A percentile compares a stretch with the other conserved stretches of the same genome.
These are phyloP conservation scores for Atlantisia rogersi DNA, from an alignment of 2,113 vertebrate genomes.

Conservation along the genomic window DNA sequence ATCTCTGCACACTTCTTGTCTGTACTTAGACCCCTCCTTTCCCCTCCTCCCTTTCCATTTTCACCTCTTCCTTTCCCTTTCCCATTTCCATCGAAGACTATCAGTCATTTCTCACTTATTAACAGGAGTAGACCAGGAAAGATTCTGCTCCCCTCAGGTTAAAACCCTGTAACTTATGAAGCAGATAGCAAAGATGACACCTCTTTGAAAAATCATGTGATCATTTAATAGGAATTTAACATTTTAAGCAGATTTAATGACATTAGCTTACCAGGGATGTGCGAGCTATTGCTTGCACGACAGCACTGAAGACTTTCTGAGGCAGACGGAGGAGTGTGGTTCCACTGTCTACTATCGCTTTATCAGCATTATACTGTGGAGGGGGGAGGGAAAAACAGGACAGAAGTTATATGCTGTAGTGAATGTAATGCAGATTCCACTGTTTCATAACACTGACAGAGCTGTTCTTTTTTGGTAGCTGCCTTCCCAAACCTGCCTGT, in stretches of 20 bases:
- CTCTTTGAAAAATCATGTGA: neutral
- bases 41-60: neutral
- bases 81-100: neutral
- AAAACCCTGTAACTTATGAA: neutral
- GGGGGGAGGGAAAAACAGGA: neutral
- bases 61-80: neutral
- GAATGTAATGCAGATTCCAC: neutral
- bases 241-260: neutral
- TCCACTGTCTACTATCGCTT: constrained; percentile 97
- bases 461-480: neutral
- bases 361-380: constrained; percentile 92
- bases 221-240: neutral
- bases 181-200: neutral
- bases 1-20: neutral
- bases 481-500: neutral
- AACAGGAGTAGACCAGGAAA: neutral
- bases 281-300: constrained; percentile 88
- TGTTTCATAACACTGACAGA: neutral
- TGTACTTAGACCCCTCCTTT: neutral
- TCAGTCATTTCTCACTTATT: neutral
- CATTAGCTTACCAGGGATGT: constrained; percentile 84
- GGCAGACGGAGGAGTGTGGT: constrained; percentile 95
- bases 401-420: neutral
- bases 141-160: neutral
- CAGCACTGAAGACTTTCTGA: constrained; percentile 88